Base-by-base conservation (phyloP, 2,113 vertebrate genomes). In the Scalopus aquaticus region DNA sequence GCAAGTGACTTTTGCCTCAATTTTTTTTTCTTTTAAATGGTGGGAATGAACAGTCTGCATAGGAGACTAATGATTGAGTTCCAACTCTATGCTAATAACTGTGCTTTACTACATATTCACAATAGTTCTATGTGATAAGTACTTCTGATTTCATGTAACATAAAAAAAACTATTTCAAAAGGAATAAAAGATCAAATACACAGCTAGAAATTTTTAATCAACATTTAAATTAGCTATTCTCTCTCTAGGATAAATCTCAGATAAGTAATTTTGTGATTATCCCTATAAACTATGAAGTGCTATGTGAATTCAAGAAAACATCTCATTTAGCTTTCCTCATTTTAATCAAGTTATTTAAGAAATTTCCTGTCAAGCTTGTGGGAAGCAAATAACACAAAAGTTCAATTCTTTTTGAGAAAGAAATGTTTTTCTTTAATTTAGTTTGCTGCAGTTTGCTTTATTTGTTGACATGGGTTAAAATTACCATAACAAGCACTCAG, bases 111-210 rank as follows among this genome's bases (percentile, higher is more conserved):
- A 77, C 51, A 90, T 74, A 60, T 64, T 89, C 76, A 82, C 5
- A 58, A 35, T 8, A 60, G 16, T 12, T 92, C 1, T 72, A 54
- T 39, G 56, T 73, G 24, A 44, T 82, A 79, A 44, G 3, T 80
- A 72, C 62, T 44, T 54, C 73, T 77, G 67, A 82, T 89, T 70
- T 81, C 46, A 35, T 39, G 67, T 26, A 89, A 64, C 4, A 95
- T 39, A 88, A 88, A 32, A 78, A 13, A 88, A 77, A 88, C 35
- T 81, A 94, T 19, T 64, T 78, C 9, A 44, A 93, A 92, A 77
- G 30, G 12, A 81, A 39, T 35, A 73, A 54, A 78, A 72, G 65
- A 19, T 54, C 2, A 91, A 70, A 72, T 73, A 72, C 28, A 74
- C 42, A 83, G 49, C 44, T 90, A n/a, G 73, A 64, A 54, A 79